phyloP scores from a whole-genome alignment of 1,140 invertebrate genomes.

The Lepidurus packardi region DNA sequence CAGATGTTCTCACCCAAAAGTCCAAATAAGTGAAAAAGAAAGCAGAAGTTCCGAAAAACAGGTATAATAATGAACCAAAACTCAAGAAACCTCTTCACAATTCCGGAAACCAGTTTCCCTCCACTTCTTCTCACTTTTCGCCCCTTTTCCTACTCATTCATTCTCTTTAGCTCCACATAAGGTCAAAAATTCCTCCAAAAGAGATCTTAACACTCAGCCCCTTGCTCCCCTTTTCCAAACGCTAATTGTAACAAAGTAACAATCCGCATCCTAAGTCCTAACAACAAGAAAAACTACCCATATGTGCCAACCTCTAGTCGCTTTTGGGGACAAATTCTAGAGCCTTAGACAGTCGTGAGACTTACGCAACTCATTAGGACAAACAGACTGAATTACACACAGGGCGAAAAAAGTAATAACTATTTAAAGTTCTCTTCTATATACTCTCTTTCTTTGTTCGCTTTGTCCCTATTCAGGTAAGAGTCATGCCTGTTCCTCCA shows the following conservation, averaged over 20 bases:
- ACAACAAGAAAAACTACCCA: neutral
- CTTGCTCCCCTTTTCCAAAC: neutral
- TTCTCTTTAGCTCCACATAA: no score
- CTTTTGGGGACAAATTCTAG: neutral
- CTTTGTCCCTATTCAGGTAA: conserved; percentile 1
- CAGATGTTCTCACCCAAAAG: no score
- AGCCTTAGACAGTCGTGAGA: neutral
- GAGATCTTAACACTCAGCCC: neutral
- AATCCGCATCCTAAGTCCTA: neutral
- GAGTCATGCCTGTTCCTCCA: neutral
- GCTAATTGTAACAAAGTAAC: no score
- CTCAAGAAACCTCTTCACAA: no score
- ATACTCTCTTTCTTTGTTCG: neutral
- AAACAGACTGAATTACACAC: neutral
- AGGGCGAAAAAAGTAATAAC: neutral
- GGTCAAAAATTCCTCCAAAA: no score
- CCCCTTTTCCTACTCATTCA: no score
- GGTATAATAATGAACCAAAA: no score
- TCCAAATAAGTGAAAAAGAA: no score
- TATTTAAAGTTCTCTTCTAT: neutral
- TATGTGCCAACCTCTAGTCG: neutral
- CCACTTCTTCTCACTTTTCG: no score
- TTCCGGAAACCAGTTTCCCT: no score
- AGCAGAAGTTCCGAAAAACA: no score
- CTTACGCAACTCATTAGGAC: neutral